Percentiles rank a stretch among this genome's conserved stretches.
Conservation (phyloP, 2,113 vertebrate genomes). For the Fukomys damarensis region DNA sequence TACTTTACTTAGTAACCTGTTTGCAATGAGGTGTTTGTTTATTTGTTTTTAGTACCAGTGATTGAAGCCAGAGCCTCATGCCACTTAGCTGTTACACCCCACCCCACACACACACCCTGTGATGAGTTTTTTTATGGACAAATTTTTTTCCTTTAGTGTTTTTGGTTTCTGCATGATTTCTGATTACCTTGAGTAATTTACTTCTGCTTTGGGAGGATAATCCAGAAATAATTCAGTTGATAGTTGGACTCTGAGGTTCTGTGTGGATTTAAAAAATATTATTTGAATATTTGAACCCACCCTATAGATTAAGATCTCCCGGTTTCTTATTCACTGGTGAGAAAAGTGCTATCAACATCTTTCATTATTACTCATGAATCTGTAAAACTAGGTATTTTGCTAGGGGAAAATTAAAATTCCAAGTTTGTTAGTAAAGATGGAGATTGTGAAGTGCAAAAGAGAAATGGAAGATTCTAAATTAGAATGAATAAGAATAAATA, state of each 20-base stretch:
- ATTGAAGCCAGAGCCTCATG: background rate
- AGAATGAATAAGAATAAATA: constrained; percentile 11
- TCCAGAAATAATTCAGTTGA: constrained; percentile 14
- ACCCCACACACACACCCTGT: too few species aligned
- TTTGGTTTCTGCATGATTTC: background rate
- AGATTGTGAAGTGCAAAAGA: background rate
- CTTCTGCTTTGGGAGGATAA: constrained; percentile 43
- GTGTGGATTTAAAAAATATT: background rate
- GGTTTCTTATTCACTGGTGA: background rate
- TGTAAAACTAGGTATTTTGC: background rate
- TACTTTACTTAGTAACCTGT: background rate
- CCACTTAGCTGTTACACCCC: background rate
- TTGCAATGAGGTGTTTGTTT: background rate
- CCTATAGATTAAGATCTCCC: constrained; percentile 35
- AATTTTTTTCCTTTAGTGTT: background rate
- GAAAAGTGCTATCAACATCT: background rate
- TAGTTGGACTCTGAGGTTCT: background rate
- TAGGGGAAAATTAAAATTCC: background rate
- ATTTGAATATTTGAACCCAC: constrained; percentile 7
- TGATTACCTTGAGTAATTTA: constrained; percentile 36
- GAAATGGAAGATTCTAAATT: background rate
- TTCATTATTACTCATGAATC: background rate
- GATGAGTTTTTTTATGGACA: background rate
- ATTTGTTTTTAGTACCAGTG: background rate
- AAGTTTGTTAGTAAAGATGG: background rate